phyloP scores from a whole-genome alignment of 2,113 vertebrate species.

The Pelobates fuscus region DNA sequence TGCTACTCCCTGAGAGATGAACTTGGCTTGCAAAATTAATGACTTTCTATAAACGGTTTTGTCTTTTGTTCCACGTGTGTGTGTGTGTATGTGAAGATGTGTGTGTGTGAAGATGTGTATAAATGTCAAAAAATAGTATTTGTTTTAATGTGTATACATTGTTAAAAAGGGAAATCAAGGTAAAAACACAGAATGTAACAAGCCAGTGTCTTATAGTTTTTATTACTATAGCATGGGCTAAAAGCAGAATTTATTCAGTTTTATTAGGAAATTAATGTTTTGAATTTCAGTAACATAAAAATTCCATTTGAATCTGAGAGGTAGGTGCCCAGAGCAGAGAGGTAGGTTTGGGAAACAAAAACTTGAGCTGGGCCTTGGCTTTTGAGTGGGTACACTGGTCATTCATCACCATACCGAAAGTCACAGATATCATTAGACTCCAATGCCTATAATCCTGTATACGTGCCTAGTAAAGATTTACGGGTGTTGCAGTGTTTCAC shows the following conservation, averaged over 20 bases:
- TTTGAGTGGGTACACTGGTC: no score
- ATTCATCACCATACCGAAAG: no score
- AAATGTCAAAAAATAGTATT: conserved; percentile 1
- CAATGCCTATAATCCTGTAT: no score
- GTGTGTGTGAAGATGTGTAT: not conserved
- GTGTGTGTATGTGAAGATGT: conserved; percentile 4
- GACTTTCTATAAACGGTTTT: conserved; percentile 27
- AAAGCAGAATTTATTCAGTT: conserved; percentile 23
- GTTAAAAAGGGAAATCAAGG: not conserved
- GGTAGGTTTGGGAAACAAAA: no score
- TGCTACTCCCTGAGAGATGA: conserved; percentile 25
- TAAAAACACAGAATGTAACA: not conserved
- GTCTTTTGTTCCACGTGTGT: not conserved
- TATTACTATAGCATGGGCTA: conserved; percentile 30
- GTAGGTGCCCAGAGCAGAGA: no score
- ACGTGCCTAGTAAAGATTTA: no score
- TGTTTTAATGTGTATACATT: not conserved
- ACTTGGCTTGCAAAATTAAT: conserved; percentile 28
- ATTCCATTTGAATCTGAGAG: no score
- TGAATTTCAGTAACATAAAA: no score
- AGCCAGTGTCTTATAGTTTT: not conserved
- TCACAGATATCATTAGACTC: no score
- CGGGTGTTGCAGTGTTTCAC: no score
- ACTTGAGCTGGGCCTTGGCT: not conserved
- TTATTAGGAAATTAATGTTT: conserved; percentile 23